A percentile compares a stretch with the other conserved stretches of the same genome.
phyloP scores from a whole-genome alignment of 1,140 invertebrate genomes.

The Drosophila funebris region DNA sequence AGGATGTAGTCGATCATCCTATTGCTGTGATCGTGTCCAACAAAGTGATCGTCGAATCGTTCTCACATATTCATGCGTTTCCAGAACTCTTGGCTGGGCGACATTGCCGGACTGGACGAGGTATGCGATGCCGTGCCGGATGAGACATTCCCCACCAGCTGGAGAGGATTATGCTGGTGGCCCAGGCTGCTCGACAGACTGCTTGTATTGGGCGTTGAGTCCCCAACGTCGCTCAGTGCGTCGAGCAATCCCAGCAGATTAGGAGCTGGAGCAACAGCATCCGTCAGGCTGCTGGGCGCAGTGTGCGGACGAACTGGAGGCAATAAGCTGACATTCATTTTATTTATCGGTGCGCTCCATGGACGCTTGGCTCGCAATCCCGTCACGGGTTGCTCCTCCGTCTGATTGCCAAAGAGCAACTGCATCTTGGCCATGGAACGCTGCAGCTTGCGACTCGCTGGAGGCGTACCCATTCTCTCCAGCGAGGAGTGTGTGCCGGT shows the following conservation, averaged over 20 bases:
- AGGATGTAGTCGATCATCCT: background rate
- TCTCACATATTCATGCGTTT: conserved; percentile 54
- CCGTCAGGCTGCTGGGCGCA: conserved; percentile 43
- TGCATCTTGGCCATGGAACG: conserved; percentile 71
- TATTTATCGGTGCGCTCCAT: conserved; percentile 46
- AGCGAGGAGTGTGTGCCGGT: background rate
- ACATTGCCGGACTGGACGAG: conserved; percentile 21
- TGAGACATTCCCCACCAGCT: conserved; percentile 4
- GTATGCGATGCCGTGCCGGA: background rate
- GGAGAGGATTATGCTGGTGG: background rate
- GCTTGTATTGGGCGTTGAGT: conserved; percentile 14
- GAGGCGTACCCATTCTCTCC: background rate
- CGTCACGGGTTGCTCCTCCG: background rate
- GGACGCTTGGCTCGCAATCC: conserved; percentile 18
- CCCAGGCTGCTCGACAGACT: conserved; percentile 12
- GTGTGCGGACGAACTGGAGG: conserved; percentile 43
- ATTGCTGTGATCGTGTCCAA: background rate
- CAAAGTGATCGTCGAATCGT: background rate
- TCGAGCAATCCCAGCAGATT: conserved; percentile 2
- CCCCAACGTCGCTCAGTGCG: conserved; percentile 14
- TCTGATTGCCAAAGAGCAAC: conserved; percentile 46
- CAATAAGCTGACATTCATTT: background rate
- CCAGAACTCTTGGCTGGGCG: conserved; percentile 58
- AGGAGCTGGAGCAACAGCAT: background rate
- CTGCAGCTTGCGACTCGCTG: conserved; percentile 35